phyloP scores from a whole-genome alignment of 2,113 vertebrate genomes.

The Aix galericulata region DNA sequence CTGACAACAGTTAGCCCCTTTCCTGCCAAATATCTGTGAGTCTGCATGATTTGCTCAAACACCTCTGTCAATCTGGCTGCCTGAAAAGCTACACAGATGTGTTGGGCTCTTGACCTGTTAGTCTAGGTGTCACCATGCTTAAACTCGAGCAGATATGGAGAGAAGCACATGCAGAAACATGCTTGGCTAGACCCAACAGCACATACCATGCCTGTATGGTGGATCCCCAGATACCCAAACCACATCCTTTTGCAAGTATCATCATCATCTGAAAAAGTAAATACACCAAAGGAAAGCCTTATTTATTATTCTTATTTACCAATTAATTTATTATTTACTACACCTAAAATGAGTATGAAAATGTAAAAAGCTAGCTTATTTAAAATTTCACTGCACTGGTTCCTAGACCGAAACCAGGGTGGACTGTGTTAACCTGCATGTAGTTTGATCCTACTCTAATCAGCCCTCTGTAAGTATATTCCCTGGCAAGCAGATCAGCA shows the following conservation, averaged over 20 bases:
- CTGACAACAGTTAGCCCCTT: background rate
- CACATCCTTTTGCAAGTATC: background rate
- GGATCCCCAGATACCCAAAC: background rate
- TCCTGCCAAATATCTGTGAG: background rate
- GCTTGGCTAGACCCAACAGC: background rate
- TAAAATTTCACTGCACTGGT: background rate
- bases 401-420: no score
- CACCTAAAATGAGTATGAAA: background rate
- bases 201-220: background rate
- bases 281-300: background rate
- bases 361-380: background rate
- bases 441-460: no score
- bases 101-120: background rate
- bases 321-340: background rate
- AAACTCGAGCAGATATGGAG: background rate
- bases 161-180: background rate
- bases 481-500: background rate
- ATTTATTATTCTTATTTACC: background rate
- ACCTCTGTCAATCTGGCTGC: background rate
- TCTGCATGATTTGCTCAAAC: background rate
- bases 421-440: rapidly evolving
- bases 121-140: background rate
- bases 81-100: background rate
- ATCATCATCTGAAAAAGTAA: background rate
- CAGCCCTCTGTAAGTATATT: background rate